A percentile compares a stretch with the other conserved stretches of the same genome.
Conservation (phyloP, 2,113 vertebrate genomes). For the Casuarius casuarius region DNA sequence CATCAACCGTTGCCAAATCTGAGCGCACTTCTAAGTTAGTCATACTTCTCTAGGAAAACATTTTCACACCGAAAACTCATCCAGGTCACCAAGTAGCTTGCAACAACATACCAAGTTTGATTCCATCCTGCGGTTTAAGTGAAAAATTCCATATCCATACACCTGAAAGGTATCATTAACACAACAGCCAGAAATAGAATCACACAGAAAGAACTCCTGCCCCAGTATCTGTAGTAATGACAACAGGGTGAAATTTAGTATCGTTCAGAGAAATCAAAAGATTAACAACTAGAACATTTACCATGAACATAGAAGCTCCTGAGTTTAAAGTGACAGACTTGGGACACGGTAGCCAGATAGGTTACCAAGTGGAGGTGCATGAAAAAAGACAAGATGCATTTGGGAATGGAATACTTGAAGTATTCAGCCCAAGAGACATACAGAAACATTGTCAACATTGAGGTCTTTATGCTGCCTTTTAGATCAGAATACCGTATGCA, state of each 20-base stretch:
- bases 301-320: accelerated
- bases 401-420: background rate
- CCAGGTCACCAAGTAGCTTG: accelerated
- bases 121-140: background rate
- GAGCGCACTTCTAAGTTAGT: background rate
- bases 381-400: background rate
- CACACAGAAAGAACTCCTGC: background rate
- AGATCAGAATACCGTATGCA: background rate
- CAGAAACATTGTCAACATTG: background rate
- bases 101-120: background rate
- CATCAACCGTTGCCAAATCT: background rate
- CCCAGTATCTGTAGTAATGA: background rate
- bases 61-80: background rate
- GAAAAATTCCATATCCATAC: background rate
- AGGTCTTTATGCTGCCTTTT: too few relatives aligned
- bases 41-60: background rate
- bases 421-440: background rate
- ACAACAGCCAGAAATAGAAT: background rate
- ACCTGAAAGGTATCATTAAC: background rate
- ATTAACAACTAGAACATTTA: background rate
- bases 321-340: accelerated
- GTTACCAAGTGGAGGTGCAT: background rate
- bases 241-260: background rate
- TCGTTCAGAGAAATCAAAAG: background rate
- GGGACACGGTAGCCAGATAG: accelerated